A percentile compares a stretch with the other conserved stretches of the same genome.
These are phyloP conservation scores for Zoanthus sansibaricus DNA, from an alignment of 92 coral and sea anemone species.

Conservation along the genomic window DNA sequence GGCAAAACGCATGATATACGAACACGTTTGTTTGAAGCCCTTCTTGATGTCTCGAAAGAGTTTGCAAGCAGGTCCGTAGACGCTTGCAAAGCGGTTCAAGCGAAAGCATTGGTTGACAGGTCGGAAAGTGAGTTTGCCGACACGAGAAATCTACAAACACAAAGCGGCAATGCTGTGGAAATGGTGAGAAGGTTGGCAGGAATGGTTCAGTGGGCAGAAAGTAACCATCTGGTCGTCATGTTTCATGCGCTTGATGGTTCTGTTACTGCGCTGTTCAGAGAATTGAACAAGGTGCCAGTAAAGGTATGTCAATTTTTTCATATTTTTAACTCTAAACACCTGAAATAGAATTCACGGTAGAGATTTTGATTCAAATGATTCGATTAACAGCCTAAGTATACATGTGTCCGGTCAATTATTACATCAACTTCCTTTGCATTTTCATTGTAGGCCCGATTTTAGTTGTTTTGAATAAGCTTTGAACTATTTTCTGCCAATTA, in stretches of 20 bases:
- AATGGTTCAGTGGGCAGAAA: slow-evolving; percentile 89
- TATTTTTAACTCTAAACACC: too few species aligned
- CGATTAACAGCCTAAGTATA: too few species aligned
- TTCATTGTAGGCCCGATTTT: too few species aligned
- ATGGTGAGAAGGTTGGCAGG: slow-evolving; percentile 83
- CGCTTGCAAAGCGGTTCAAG: slow-evolving; percentile 61
- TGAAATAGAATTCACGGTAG: too few species aligned
- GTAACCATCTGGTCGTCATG: slow-evolving; percentile 78
- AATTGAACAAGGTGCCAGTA: slow-evolving; percentile 63
- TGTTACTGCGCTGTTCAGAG: slow-evolving; percentile 76
- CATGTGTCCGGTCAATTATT: too few species aligned
- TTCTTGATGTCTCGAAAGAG: slow-evolving; percentile 73
- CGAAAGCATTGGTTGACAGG: slow-evolving; percentile 48
- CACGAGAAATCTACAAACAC: not conserved
- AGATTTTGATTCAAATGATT: too few species aligned
- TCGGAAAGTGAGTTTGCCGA: not conserved
- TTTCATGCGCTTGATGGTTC: slow-evolving; percentile 74
- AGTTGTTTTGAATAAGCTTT: too few species aligned
- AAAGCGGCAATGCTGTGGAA: slow-evolving; percentile 61
- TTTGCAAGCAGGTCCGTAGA: slow-evolving; percentile 76
- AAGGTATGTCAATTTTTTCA: not conserved
- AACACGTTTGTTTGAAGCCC: slow-evolving; percentile 70
- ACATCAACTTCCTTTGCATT: too few species aligned
- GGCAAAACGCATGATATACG: slow-evolving; percentile 69
- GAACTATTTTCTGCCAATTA: too few species aligned